These are phyloP conservation scores for Manduca sexta DNA, from an alignment of 1,140 invertebrate genomes.

Conservation along the genomic window DNA sequence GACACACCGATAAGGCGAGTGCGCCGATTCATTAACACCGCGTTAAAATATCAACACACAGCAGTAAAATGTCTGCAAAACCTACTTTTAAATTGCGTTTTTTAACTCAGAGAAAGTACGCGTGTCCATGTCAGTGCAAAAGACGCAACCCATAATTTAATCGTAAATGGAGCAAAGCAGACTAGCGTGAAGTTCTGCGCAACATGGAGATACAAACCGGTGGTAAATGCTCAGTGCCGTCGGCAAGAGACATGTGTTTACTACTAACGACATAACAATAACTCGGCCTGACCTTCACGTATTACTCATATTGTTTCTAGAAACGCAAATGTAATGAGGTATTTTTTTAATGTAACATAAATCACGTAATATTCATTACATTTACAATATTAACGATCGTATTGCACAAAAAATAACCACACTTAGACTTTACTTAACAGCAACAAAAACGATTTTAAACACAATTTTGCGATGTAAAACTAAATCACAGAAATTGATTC, in stretches of 20 bases:
- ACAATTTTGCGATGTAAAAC: no score
- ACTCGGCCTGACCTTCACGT: constrained; percentile 42
- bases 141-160: constrained; percentile 37
- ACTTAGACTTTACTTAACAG: no score
- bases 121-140: constrained; percentile 19
- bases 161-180: constrained; percentile 48
- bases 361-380: no score
- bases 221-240: background rate
- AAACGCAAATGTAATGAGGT: no score
- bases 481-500: no score
- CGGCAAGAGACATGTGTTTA: constrained; percentile 13
- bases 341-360: no score
- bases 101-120: constrained; percentile 40
- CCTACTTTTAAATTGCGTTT: constrained; percentile 1
- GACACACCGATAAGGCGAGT: no score
- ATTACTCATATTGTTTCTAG: constrained; percentile 30
- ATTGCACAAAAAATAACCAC: no score
- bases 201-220: constrained; percentile 15
- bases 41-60: background rate
- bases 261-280: constrained; percentile 37
- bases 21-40: no score
- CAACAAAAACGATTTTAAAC: no score
- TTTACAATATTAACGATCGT: no score
- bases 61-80: constrained; percentile 5
- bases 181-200: constrained; percentile 26